Evolutionary conservation across 2,888 invertebrate species (phyloP).

Genomic region (Brachypalpus laphriformis): DNA sequence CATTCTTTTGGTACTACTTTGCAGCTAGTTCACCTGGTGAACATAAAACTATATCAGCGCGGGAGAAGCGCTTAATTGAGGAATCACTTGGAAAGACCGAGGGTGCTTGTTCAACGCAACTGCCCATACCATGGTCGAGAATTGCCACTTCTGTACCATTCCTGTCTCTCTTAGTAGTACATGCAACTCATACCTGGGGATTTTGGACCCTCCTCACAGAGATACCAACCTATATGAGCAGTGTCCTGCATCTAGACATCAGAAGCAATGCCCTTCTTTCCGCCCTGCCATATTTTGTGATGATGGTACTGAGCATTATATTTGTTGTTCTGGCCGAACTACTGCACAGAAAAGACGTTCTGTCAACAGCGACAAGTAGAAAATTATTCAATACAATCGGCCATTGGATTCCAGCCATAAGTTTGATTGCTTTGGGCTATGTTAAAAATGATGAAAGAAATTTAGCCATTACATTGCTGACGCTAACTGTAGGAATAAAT

Average conservation of each 20-base stretch:
- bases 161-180: not conserved
- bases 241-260: constrained; percentile 79
- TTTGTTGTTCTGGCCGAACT: not conserved
- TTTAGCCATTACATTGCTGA: not conserved
- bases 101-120: constrained; percentile 74
- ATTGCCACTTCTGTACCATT: constrained; percentile 86
- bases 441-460: not conserved
- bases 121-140: constrained; percentile 86
- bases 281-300: not conserved
- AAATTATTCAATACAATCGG: not conserved
- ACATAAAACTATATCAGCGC: constrained; percentile 84
- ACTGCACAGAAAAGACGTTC: not conserved
- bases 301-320: not conserved
- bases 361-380: not conserved
- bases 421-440: not conserved
- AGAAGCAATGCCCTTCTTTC: not conserved
- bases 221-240: constrained; percentile 87
- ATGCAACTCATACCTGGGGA: not conserved
- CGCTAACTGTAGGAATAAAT: constrained; percentile 77
- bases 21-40: constrained; percentile 85
- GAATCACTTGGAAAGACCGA: constrained; percentile 55
- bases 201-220: constrained; percentile 84
- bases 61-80: constrained; percentile 85
- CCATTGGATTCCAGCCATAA: not conserved
- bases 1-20: constrained; percentile 84